Percentiles rank a stretch among this genome's conserved stretches.
phyloP scores from a whole-genome alignment of 2,888 invertebrate species.

The Zelleria hepariella region DNA sequence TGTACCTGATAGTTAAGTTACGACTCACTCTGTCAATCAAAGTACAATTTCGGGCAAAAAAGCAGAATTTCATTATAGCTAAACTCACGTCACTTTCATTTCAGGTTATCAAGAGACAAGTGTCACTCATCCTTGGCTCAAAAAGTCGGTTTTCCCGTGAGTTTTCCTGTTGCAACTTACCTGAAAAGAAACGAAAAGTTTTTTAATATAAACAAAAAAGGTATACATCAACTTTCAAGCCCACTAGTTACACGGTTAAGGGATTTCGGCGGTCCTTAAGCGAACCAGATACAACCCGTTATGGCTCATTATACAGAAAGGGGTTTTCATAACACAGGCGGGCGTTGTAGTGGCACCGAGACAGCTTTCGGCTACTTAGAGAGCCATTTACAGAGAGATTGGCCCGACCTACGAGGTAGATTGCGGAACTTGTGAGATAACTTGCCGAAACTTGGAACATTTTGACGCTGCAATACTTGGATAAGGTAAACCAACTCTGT shows the following conservation, averaged over 20 bases:
- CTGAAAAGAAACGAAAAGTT: not conserved
- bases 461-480: constrained; percentile 65
- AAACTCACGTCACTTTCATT: not conserved
- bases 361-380: constrained; percentile 60
- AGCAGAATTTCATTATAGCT: no score
- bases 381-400: constrained; percentile 60
- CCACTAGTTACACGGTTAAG: not conserved
- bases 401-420: constrained; percentile 62
- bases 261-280: not conserved
- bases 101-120: not conserved
- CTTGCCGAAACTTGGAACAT: constrained; percentile 63
- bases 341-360: constrained; percentile 29
- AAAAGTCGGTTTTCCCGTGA: not conserved
- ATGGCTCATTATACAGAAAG: constrained; percentile 39
- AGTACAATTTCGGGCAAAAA: no score
- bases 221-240: not conserved
- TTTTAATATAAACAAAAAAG: no score
- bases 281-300: constrained; percentile 20
- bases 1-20: no score
- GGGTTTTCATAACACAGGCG: constrained; percentile 48
- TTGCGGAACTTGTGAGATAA: constrained; percentile 64
- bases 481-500: constrained; percentile 64
- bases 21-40: no score
- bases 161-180: not conserved
- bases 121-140: not conserved